A percentile compares a stretch with the other conserved stretches of the same genome.
Conservation (phyloP, 1,140 invertebrate genomes). For the Marisa cornuarietis region DNA sequence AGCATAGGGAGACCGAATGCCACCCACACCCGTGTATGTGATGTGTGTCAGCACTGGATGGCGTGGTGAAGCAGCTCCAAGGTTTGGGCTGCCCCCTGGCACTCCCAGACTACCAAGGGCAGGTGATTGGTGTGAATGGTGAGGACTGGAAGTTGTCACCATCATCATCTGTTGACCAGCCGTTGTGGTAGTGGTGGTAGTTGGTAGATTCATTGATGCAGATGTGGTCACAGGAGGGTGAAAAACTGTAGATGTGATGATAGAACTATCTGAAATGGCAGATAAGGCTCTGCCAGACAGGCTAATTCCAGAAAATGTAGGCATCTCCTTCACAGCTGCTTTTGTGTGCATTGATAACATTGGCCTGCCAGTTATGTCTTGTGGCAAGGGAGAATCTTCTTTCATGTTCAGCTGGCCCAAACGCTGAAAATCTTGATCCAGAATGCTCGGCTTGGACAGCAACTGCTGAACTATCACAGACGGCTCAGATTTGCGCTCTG, state of each 20-base stretch:
- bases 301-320: conserved; percentile 10
- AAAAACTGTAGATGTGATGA: neutral
- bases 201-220: conserved; percentile 16
- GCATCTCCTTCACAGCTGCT: conserved; percentile 64
- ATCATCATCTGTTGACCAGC: neutral
- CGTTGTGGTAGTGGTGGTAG: conserved; percentile 18
- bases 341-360: conserved; percentile 55
- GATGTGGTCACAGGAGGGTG: conserved; percentile 6
- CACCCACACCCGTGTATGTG: too few species aligned
- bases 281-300: neutral
- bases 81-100: neutral
- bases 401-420: conserved; percentile 87
- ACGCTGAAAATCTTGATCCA: conserved; percentile 94
- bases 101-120: neutral
- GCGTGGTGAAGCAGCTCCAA: conserved; percentile 1
- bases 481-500: conserved; percentile 70
- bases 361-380: neutral
- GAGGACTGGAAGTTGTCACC: conserved; percentile 6
- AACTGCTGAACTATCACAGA: conserved; percentile 94
- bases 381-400: neutral
- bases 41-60: too few species aligned
- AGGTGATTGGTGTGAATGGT: neutral
- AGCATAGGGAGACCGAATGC: too few species aligned
- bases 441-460: conserved; percentile 84
- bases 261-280: neutral